Evolutionary conservation across 2,888 invertebrate species (phyloP).

Genomic region (Meteorus colon): DNA sequence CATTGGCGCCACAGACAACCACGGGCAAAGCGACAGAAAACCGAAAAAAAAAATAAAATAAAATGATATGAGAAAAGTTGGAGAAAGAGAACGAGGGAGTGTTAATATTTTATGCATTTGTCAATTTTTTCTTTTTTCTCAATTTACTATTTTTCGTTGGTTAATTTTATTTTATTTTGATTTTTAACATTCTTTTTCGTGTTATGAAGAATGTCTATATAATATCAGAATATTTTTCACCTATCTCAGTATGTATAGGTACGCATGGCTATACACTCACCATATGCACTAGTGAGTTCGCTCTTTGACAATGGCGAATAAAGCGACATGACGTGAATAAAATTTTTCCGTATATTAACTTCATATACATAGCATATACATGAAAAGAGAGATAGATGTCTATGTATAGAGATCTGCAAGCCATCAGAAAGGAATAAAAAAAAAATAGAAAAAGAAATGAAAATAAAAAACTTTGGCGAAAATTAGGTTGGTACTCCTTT

Average conservation of each 20-base stretch:
- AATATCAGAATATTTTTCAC: neutral
- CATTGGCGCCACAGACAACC: constrained; percentile 39
- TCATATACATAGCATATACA: neutral
- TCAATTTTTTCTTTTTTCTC: neutral
- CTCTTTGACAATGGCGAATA: constrained; percentile 35
- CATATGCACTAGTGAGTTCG: neutral
- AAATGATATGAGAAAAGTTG: neutral
- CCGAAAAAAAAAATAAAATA: neutral
- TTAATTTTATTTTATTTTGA: constrained; percentile 25
- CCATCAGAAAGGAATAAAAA: neutral
- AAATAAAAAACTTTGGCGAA: constrained; percentile 14
- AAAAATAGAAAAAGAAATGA: neutral
- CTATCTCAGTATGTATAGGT: constrained; percentile 9
- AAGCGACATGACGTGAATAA: constrained; percentile 27
- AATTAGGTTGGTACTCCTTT: constrained; percentile 41
- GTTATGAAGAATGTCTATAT: too few relatives aligned
- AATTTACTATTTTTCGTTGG: constrained; percentile 16
- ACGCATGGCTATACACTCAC: neutral
- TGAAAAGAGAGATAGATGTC: neutral
- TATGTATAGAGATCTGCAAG: constrained; percentile 6
- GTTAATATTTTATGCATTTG: constrained; percentile 21
- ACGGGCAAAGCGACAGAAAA: constrained; percentile 4
- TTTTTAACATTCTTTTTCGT: constrained; percentile 29
- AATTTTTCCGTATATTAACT: constrained; percentile 37
- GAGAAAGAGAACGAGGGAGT: neutral